These are phyloP conservation scores for Acromyrmex echinatior DNA, from an alignment of 1,140 invertebrate species.

Conservation along the genomic window DNA sequence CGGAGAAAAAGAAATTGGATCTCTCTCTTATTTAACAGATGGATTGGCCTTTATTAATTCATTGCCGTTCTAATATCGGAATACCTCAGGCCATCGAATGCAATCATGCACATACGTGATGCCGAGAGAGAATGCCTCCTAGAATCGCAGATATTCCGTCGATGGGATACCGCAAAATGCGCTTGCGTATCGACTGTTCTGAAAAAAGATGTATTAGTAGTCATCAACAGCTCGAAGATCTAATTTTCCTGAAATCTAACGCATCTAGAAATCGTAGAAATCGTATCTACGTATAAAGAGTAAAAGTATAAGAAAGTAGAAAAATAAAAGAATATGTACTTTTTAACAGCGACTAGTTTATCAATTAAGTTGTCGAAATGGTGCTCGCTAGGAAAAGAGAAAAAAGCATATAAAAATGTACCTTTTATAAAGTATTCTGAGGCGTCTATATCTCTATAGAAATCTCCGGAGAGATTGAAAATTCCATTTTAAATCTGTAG, in stretches of 20 bases:
- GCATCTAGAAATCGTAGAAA: not conserved
- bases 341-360: not conserved
- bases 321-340: not conserved
- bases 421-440: constrained; percentile 33
- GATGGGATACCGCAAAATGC: constrained; percentile 64
- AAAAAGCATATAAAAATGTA: constrained; percentile 9
- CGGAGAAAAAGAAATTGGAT: not conserved
- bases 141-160: constrained; percentile 68
- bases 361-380: not conserved
- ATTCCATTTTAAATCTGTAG: constrained; percentile 41
- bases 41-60: constrained; percentile 40
- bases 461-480: constrained; percentile 40
- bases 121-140: constrained; percentile 55
- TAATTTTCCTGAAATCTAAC: not conserved
- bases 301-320: not conserved
- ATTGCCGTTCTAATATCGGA: constrained; percentile 61
- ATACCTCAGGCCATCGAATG: constrained; percentile 56
- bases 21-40: not conserved
- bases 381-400: no score
- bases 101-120: constrained; percentile 69
- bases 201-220: not conserved
- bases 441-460: not conserved
- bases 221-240: not conserved
- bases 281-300: not conserved
- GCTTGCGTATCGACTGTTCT: not conserved